These are phyloP conservation scores for Lochmaea crataegi DNA, from an alignment of 2,888 invertebrate species.

Conservation along the genomic window DNA sequence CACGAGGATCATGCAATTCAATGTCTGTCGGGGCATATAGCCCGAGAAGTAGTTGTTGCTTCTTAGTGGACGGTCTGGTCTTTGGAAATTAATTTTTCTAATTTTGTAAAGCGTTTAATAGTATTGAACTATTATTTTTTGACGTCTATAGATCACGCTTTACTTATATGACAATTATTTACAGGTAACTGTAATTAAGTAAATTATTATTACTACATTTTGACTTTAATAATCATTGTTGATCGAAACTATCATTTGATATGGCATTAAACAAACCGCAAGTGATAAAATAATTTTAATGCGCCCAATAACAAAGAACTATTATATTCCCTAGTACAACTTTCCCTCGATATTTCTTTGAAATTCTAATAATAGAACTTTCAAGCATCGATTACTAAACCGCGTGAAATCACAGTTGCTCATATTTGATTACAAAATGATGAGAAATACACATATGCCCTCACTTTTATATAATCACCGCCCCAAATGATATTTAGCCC, in stretches of 20 bases:
- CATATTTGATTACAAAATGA: constrained; percentile 35
- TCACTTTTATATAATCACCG: constrained; percentile 33
- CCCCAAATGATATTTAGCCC: constrained; percentile 16
- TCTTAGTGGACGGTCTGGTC: too few relatives aligned
- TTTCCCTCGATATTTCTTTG: constrained; percentile 10
- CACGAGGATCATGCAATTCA: too few relatives aligned
- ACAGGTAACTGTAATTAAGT: too few relatives aligned
- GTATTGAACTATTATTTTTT: too few relatives aligned
- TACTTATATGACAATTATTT: too few relatives aligned
- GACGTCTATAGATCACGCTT: too few relatives aligned
- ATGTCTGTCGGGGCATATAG: too few relatives aligned
- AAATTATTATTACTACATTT: too few relatives aligned
- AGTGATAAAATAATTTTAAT: constrained; percentile 16
- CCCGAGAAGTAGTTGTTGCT: too few relatives aligned
- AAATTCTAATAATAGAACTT: constrained; percentile 26
- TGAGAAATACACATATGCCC: constrained; percentile 37
- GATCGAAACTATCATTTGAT: background rate
- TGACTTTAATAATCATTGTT: background rate
- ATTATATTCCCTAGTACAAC: background rate
- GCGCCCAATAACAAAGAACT: constrained; percentile 3
- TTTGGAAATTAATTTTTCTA: too few relatives aligned
- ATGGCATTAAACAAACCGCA: background rate
- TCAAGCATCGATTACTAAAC: constrained; percentile 18
- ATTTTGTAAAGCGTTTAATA: too few relatives aligned
- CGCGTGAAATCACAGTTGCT: constrained; percentile 38